Percentiles rank a stretch among this genome's conserved stretches.
These are phyloP conservation scores for Cantharis flavilabris DNA, from an alignment of 2,888 invertebrate genomes.

Conservation along the genomic window DNA sequence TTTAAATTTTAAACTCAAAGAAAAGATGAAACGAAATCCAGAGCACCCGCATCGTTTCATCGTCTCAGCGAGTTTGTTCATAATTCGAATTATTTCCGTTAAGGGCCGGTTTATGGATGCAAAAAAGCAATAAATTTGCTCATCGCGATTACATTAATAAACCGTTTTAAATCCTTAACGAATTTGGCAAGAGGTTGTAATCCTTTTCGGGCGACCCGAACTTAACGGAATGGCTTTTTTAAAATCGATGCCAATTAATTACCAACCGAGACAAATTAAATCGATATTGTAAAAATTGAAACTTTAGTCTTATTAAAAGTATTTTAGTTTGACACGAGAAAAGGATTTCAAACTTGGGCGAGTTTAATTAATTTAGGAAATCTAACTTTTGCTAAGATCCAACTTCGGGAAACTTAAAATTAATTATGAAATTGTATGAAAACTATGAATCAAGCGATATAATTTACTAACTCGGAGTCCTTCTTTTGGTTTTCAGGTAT, in stretches of 20 bases:
- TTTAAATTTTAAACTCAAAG: neutral
- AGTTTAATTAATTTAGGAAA: neutral
- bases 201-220: neutral
- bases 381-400: neutral
- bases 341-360: neutral
- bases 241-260: neutral
- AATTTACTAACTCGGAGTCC: constrained; percentile 86
- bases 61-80: neutral
- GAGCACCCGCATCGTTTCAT: neutral
- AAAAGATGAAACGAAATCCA: neutral
- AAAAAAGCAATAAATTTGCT: neutral
- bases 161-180: neutral
- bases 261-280: neutral
- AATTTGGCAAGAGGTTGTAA: neutral
- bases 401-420: neutral
- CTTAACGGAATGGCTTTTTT: neutral
- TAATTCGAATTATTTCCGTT: neutral
- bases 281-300: neutral
- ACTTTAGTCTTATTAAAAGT: neutral
- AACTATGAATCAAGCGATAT: neutral
- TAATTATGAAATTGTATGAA: neutral
- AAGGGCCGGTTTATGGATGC: neutral
- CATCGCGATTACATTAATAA: neutral
- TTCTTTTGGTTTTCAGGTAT: constrained; percentile 97
- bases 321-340: neutral